Evolutionary conservation across 2,113 vertebrate genomes (phyloP).

Genomic region (Notarius lentiginosus): DNA sequence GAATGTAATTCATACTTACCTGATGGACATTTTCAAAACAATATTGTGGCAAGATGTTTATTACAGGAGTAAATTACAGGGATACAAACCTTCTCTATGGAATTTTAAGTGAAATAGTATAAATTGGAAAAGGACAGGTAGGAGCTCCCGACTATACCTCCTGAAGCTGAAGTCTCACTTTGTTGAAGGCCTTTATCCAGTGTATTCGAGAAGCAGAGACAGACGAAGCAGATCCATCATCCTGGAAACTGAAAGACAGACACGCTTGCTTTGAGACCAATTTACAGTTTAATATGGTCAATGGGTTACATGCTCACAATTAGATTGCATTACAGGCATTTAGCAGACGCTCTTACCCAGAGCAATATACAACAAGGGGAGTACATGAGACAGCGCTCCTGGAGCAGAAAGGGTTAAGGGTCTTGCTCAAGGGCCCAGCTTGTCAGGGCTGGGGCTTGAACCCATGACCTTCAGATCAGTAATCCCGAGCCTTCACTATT

Average conservation of each 20-base stretch:
- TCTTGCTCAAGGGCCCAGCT: too few relatives aligned
- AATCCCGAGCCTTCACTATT: too few relatives aligned
- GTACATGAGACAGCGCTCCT: too few relatives aligned
- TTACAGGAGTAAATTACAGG: background rate
- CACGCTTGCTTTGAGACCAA: background rate
- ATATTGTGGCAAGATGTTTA: background rate
- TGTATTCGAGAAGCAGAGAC: slow-evolving; percentile 83
- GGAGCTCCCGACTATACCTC: slow-evolving; percentile 79
- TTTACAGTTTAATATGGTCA: background rate
- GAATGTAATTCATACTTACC: slow-evolving; percentile 11
- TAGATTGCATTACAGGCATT: too few relatives aligned
- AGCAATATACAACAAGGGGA: too few relatives aligned
- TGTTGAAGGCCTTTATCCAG: slow-evolving; percentile 94
- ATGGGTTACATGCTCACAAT: background rate
- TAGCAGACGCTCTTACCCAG: too few relatives aligned
- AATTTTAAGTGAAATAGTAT: slow-evolving; percentile 1
- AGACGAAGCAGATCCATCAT: slow-evolving; percentile 72
- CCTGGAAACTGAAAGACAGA: slow-evolving; percentile 63
- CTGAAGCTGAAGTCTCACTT: slow-evolving; percentile 88
- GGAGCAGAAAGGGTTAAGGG: too few relatives aligned
- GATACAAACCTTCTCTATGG: background rate
- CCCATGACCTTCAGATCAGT: too few relatives aligned
- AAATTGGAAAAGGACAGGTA: slow-evolving; percentile 17
- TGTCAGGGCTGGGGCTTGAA: too few relatives aligned
- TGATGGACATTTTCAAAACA: background rate